phyloP scores from a whole-genome alignment of 2,888 invertebrate genomes.

The Ypsolopha sequella region DNA sequence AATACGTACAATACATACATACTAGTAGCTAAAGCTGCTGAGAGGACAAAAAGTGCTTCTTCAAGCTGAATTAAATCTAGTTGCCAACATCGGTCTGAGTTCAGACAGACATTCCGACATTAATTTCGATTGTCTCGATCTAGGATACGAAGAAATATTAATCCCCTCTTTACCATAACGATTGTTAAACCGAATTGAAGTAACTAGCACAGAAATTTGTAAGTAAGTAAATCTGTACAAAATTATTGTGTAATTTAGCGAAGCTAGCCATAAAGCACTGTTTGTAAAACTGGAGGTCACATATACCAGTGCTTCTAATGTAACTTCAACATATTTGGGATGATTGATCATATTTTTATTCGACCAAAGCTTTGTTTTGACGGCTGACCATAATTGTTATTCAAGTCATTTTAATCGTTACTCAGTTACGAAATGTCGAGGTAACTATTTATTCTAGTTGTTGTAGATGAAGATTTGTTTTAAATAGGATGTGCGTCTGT shows the following conservation, averaged over 20 bases:
- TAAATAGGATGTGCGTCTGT: neutral
- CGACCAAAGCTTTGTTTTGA: slow-evolving; percentile 10
- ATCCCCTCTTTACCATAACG: no score
- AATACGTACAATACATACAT: no score
- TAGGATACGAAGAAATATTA: no score
- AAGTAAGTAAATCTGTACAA: neutral
- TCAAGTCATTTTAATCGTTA: slow-evolving; percentile 15
- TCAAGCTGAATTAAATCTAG: no score
- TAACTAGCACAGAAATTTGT: no score
- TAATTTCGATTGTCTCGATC: no score
- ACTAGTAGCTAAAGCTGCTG: no score
- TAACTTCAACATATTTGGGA: neutral
- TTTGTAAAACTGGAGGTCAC: neutral
- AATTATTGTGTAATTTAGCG: neutral
- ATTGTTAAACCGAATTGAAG: no score
- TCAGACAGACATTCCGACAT: no score
- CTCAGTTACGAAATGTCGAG: slow-evolving; percentile 20
- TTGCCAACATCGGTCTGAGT: no score
- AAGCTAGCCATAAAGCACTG: no score
- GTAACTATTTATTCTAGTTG: slow-evolving; percentile 16
- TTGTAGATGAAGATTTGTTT: neutral
- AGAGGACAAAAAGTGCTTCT: no score
- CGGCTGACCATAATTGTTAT: slow-evolving; percentile 14
- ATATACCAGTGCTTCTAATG: neutral
- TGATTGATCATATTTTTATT: neutral